phyloP scores from a whole-genome alignment of 2,113 vertebrate genomes.

The Epinephelus fuscoguttatus region DNA sequence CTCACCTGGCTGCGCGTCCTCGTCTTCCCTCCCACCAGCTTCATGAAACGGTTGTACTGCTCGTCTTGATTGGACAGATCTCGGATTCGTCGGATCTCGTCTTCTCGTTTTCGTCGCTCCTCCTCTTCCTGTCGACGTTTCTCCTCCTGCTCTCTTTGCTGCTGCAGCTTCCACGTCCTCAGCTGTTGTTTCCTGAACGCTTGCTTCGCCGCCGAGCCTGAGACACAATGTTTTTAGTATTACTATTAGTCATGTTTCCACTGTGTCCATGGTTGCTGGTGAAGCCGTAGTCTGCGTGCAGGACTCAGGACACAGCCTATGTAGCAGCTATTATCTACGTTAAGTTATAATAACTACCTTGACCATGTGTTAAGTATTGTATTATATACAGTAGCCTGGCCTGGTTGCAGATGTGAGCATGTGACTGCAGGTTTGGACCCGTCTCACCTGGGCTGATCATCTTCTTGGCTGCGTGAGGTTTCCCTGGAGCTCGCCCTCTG shows the following conservation, averaged over 20 bases:
- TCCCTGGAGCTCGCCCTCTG: slow-evolving; percentile 78
- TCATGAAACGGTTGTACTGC: slow-evolving; percentile 99
- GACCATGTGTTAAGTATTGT: no score
- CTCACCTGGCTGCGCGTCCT: slow-evolving; percentile 88
- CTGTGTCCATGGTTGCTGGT: no score
- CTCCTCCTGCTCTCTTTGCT: slow-evolving; percentile 90
- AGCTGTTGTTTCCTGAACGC: slow-evolving; percentile 91
- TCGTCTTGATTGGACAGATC: slow-evolving; percentile 98
- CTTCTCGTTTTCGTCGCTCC: slow-evolving; percentile 93
- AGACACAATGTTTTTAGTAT: no score
- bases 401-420: no score
- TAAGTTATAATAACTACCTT: no score
- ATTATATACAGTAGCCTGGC: no score
- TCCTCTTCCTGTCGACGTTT: slow-evolving; percentile 89
- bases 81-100: slow-evolving; percentile 95
- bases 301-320: no score
- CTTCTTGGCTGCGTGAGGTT: slow-evolving; percentile 86
- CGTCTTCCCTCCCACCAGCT: slow-evolving; percentile 92
- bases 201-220: slow-evolving; percentile 87
- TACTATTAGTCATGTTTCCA: no score
- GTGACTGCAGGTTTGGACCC: not conserved
- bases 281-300: no score
- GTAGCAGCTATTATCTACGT: no score
- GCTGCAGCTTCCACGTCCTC: slow-evolving; percentile 92
- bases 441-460: slow-evolving; percentile 79